These are phyloP conservation scores for Mus pahari DNA, from an alignment of 2,113 vertebrate species.

Conservation along the genomic window DNA sequence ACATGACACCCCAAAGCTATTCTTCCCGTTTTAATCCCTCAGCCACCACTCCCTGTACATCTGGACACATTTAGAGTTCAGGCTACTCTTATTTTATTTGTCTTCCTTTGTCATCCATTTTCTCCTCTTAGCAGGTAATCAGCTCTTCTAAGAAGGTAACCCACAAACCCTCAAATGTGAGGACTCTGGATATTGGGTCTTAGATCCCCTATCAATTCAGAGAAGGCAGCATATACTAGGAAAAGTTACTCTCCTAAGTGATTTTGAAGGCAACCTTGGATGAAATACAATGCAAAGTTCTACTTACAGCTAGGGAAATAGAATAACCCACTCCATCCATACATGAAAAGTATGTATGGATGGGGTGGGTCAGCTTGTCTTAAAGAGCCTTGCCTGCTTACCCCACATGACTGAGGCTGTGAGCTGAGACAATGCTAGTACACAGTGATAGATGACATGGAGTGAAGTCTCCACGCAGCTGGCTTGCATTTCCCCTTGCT, in stretches of 20 bases:
- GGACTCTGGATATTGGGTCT: not conserved
- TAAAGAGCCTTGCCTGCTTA: not conserved
- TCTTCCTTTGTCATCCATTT: not conserved
- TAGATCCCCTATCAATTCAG: not conserved
- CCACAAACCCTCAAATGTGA: not conserved
- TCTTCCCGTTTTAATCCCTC: not conserved
- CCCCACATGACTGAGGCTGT: not conserved
- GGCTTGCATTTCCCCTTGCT: not conserved
- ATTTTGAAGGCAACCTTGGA: not conserved
- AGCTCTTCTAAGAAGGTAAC: not conserved
- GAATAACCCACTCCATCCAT: not conserved
- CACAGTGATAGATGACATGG: not conserved
- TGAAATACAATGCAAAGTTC: not conserved
- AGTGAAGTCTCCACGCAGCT: not conserved
- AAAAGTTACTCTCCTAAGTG: not conserved
- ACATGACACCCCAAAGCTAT: not conserved
- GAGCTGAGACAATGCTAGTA: not conserved
- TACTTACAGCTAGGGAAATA: not conserved
- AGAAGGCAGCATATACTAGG: not conserved
- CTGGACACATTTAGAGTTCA: not conserved
- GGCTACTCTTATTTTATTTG: not conserved
- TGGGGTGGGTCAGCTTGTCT: not conserved
- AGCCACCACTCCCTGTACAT: not conserved
- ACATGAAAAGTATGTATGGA: too few species aligned
- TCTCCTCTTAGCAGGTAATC: too few species aligned